phyloP scores from a whole-genome alignment of 2,113 vertebrate genomes.

The Alligator sinensis region DNA sequence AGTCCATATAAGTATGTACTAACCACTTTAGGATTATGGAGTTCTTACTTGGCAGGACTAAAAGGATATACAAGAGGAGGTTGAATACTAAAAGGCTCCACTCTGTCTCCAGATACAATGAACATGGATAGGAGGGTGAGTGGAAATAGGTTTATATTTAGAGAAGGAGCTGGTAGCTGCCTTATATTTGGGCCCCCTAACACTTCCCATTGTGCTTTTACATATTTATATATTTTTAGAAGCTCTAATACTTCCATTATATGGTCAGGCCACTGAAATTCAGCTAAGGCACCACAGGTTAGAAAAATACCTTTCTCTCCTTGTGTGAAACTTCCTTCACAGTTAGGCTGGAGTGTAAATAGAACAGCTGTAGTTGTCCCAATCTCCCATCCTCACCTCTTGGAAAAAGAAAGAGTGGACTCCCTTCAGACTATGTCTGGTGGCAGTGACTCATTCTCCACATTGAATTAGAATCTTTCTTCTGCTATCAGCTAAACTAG shows the following conservation, averaged over 20 bases:
- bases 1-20: neutral
- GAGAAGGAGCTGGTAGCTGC: neutral
- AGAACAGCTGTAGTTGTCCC: too few species aligned
- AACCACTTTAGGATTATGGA: constrained; percentile 31
- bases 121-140: constrained; percentile 23
- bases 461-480: neutral
- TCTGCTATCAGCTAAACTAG: constrained; percentile 18
- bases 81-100: neutral
- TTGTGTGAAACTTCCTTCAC: neutral
- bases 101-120: constrained; percentile 49
- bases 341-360: constrained; percentile 16
- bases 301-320: neutral
- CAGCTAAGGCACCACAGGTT: neutral
- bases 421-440: constrained; percentile 42
- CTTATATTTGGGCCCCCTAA: neutral
- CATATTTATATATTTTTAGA: constrained; percentile 16
- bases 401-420: constrained; percentile 29
- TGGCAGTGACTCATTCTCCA: neutral
- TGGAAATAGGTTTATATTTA: constrained; percentile 41
- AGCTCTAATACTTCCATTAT: neutral
- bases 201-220: constrained; percentile 11
- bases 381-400: too few species aligned
- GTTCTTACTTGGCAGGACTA: constrained; percentile 46
- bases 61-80: constrained; percentile 50
- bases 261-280: neutral